Evolutionary conservation across 2,797 vertebrate genomes (phyloP), one percentile per base, ranked within the genome.

Genomic region (Sebastes oblongus): DNA sequence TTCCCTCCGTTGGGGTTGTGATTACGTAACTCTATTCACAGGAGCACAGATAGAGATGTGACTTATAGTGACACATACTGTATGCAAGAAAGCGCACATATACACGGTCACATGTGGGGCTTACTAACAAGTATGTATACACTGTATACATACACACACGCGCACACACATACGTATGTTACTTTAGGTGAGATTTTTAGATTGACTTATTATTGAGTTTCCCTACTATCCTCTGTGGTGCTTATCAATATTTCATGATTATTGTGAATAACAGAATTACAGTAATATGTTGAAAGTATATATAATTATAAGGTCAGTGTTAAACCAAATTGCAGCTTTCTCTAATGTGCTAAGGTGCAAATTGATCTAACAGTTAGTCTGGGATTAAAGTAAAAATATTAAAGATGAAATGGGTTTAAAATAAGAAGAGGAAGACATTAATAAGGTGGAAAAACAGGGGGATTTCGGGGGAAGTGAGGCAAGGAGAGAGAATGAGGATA

Each of bases 21-120:
- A 71, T 91, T 92, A 89, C 72, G 76, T 84, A 92, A 93, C 79
- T n/a, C 12, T 69, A 67, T 75, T 81, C 74, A 77, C 60, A 72
- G 66, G 67, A 68, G 75, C 73, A 68, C 22, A 67, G 66, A 55
- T 36, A 75, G 55, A 81, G 77, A 89, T 65, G 66, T 78, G 75
- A 86, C 56, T 84, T 71, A 56, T 27, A 79, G 68, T 80, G 88
- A 64, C 34, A 34, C 36, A 66, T 39, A 42, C 13, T 42, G 39
- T 42, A 66, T 59, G 56, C 12, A 27, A 8, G 24, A 55, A 55
- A 55, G 22, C 8, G 46, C 22, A 62, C 14, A 68, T 52, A 62
- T 59, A 74, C 32, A 52, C 4, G 2, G 50, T 52, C 50, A 60
- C 36, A 62, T 54, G 22, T 11, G 10, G 13, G 24, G 20, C 55